Evolutionary conservation across 1,140 invertebrate species (phyloP).

Genomic region (Paraescarpia echinospica): DNA sequence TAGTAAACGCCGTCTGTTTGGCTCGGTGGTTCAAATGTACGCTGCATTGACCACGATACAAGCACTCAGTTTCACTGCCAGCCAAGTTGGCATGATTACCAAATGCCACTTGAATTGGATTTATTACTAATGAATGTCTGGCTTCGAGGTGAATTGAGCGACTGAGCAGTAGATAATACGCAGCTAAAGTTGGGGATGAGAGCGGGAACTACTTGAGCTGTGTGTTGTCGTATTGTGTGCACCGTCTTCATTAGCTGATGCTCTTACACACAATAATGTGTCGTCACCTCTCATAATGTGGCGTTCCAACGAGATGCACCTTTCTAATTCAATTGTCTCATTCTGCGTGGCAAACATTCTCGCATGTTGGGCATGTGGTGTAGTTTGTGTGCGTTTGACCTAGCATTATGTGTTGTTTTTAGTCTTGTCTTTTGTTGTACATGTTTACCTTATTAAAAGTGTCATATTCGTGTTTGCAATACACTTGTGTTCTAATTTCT

Average conservation of each 20-base stretch:
- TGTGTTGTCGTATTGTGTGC: not conserved
- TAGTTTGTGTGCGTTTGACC: not conserved
- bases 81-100: conserved; percentile 3
- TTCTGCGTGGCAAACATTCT: not conserved
- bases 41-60: not conserved
- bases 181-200: not conserved
- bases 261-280: not conserved
- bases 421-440: no score
- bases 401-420: no score
- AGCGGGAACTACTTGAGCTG: not conserved
- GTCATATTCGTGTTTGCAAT: no score
- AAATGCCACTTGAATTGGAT: conserved; percentile 5
- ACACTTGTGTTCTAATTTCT: no score
- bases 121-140: not conserved
- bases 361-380: not conserved
- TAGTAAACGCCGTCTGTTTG: not conserved
- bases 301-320: not conserved
- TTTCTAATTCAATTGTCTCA: not conserved
- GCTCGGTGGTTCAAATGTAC: not conserved
- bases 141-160: not conserved
- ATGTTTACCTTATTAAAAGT: no score
- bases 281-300: not conserved
- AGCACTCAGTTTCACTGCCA: not conserved
- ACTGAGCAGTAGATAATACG: not conserved
- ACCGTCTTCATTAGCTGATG: not conserved